phyloP scores from a whole-genome alignment of 2,888 invertebrate genomes.

The Macrophya annulata region DNA sequence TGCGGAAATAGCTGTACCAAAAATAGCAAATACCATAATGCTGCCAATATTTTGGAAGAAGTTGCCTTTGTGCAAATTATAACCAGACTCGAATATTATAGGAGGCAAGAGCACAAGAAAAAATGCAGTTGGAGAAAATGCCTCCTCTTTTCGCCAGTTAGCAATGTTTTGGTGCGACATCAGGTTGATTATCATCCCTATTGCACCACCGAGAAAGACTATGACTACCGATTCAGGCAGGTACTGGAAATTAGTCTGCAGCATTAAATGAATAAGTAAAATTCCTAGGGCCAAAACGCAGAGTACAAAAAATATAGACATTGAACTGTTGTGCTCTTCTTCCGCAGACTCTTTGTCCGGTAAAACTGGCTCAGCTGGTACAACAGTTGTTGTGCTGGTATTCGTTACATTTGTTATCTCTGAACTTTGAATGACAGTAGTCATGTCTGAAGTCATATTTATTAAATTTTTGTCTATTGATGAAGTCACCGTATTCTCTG shows the following conservation, averaged over 20 bases:
- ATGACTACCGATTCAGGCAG: constrained; percentile 99
- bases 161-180: constrained; percentile 94
- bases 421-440: constrained; percentile 21
- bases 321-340: constrained; percentile 97
- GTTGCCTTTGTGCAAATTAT: constrained; percentile 98
- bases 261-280: constrained; percentile 95
- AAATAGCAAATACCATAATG: constrained; percentile 97
- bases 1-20: constrained; percentile 98
- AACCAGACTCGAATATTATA: constrained; percentile 99
- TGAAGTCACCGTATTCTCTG: background rate
- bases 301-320: constrained; percentile 98
- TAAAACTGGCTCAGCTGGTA: constrained; percentile 88
- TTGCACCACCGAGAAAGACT: constrained; percentile 95
- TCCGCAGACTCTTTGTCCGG: constrained; percentile 96
- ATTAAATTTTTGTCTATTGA: background rate
- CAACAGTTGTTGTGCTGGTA: constrained; percentile 80
- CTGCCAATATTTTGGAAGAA: constrained; percentile 99
- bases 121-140: constrained; percentile 98
- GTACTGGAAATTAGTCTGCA: constrained; percentile 97
- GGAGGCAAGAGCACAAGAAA: constrained; percentile 98
- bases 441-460: background rate
- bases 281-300: constrained; percentile 97
- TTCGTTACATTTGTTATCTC: constrained; percentile 71
- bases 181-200: constrained; percentile 94
- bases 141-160: constrained; percentile 98